A percentile compares a stretch with the other conserved stretches of the same genome.
Conservation (phyloP, 2,113 vertebrate species). For the Hipposideros armiger region DNA sequence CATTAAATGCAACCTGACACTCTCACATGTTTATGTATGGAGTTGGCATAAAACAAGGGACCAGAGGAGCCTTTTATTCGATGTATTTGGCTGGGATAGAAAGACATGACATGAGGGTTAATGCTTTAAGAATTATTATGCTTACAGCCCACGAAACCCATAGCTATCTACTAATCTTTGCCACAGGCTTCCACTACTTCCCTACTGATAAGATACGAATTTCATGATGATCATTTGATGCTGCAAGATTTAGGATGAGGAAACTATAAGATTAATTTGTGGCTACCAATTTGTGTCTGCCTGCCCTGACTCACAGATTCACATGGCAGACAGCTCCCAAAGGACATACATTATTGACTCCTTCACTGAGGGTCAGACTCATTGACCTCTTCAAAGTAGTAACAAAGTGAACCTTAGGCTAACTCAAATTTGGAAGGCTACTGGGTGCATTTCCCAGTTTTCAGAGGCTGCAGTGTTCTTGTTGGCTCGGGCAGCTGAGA, state of each 20-base stretch:
- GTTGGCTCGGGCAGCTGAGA: not conserved
- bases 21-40: not conserved
- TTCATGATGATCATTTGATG: not conserved
- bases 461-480: not conserved
- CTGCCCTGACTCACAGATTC: not conserved
- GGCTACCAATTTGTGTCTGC: not conserved
- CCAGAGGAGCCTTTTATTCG: not conserved
- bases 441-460: not conserved
- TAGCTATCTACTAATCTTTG: not conserved
- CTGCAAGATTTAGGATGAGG: not conserved
- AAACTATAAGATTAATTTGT: not conserved
- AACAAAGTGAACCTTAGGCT: not conserved
- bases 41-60: not conserved
- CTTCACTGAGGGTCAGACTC: not conserved
- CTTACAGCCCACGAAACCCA: not conserved
- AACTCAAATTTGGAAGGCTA: not conserved
- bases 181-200: not conserved
- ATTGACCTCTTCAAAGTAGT: not conserved
- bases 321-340: not conserved
- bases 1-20: conserved; percentile 88
- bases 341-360: not conserved
- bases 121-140: not conserved
- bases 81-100: not conserved
- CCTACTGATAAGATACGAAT: not conserved
- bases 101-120: not conserved